These are phyloP conservation scores for Pagrus major DNA, from an alignment of 2,113 vertebrate species.

Conservation along the genomic window DNA sequence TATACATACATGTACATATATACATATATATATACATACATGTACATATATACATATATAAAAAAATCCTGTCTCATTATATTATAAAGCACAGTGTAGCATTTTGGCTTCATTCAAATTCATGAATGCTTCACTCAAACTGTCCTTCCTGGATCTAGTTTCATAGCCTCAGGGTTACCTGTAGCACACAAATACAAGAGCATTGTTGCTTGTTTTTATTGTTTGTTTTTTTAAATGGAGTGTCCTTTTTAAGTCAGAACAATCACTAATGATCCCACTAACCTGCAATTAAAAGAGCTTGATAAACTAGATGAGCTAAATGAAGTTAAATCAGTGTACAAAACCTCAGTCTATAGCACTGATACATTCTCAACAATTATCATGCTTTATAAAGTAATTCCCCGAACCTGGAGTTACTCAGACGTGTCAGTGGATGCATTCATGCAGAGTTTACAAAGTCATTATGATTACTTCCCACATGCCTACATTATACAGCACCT, in stretches of 20 bases:
- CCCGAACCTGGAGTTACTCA: constrained; percentile 21
- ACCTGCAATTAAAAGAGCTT: constrained; percentile 3
- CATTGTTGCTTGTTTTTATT: not conserved
- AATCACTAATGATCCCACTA: not conserved
- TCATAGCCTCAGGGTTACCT: not conserved
- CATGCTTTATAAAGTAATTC: constrained; percentile 40
- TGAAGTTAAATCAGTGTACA: constrained; percentile 25
- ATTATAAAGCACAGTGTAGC: not conserved
- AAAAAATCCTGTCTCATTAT: not conserved
- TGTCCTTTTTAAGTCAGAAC: not conserved
- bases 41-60: no score
- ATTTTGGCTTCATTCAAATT: not conserved
- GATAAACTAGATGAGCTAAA: not conserved
- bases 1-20: no score
- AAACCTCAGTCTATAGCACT: constrained; percentile 6
- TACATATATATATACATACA: no score
- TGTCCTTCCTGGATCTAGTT: not conserved
- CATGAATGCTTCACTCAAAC: not conserved
- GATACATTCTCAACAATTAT: not conserved
- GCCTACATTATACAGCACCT: constrained; percentile 66
- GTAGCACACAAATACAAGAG: no score
- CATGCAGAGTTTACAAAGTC: constrained; percentile 58
- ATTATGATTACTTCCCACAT: constrained; percentile 55
- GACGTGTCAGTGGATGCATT: constrained; percentile 19
- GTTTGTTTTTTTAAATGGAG: not conserved